Evolutionary conservation across 1,140 invertebrate genomes (phyloP), one percentile per base, ranked within the genome.

Genomic region (Heliconius eleuchia): DNA sequence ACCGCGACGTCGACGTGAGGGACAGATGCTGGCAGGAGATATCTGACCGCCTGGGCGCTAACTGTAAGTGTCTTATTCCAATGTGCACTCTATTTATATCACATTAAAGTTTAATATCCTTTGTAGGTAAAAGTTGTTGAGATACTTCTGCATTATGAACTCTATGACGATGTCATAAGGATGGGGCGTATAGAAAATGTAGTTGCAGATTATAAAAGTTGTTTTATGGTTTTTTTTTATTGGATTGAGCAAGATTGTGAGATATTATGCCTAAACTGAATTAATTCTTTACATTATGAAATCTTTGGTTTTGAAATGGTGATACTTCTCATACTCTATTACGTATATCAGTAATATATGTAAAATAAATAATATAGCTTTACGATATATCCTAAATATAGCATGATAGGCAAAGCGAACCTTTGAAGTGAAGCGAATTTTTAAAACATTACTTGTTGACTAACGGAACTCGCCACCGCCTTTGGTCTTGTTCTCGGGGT

Each of bases 1-100:
- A 93, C 73, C 86, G 91, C 72, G 92, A 94, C 73, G 92, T 91
- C 19, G 91, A 93, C 76, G 87, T 90, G 16, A 74, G 91, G 9
- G 92, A 93, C 81, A 86, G 89, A 52, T 91, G 91, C 82, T 94
- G 92, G 92, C 80, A 82, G 3, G 90, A 94, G 82, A 94, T 94
- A 79, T 88, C 92, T n/a, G 86, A 89, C 50, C 84, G 87, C 19
- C 82, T 94, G 7, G 91, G 89, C n/a, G 88, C 87, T 11, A 92
- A 92, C 81, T 87, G 92, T 94, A 73, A 90, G 91, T 92, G 83
- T 46, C 57, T 37, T 11, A 5, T 6, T 66, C 60, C 5, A 66
- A 13, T 16, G 8, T 66, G 3, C 0, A 66, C 60, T 27, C 60
- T 66, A 66, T 66, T 66, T 16, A 18, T 0, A 1, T 30, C 23